phyloP scores from a whole-genome alignment of 2,113 vertebrate genomes.

The Mobula birostris region DNA sequence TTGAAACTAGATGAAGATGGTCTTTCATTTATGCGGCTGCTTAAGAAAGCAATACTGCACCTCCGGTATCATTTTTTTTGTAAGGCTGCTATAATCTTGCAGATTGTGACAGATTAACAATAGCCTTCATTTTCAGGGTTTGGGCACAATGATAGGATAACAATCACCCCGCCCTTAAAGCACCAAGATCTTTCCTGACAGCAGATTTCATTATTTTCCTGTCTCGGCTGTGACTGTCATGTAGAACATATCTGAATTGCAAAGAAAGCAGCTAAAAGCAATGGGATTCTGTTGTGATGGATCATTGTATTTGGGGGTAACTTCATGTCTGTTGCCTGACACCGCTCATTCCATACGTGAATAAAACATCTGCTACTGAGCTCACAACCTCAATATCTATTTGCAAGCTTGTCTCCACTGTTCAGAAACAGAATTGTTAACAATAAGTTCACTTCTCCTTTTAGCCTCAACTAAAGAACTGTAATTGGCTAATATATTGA shows the following conservation, averaged over 20 bases:
- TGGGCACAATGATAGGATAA: background rate
- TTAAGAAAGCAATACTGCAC: background rate
- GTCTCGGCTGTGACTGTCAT: background rate
- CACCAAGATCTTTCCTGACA: background rate
- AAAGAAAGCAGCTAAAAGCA: background rate
- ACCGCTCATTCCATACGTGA: background rate
- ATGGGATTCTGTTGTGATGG: background rate
- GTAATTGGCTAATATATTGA: background rate
- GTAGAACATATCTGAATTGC: background rate
- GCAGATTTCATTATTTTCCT: background rate
- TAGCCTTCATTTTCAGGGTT: background rate
- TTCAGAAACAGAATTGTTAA: background rate
- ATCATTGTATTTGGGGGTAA: background rate
- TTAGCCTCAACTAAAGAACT: background rate
- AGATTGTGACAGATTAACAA: background rate
- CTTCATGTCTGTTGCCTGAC: background rate
- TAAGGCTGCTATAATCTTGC: background rate
- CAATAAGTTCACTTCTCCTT: background rate
- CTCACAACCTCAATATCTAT: background rate
- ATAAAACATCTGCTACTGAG: background rate
- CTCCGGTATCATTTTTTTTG: background rate
- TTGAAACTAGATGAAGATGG: background rate
- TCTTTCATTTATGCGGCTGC: background rate
- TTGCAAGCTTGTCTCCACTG: background rate
- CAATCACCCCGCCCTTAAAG: background rate